Conservation (phyloP, 2,797 vertebrate genomes). For the Leuciscus waleckii region DNA sequence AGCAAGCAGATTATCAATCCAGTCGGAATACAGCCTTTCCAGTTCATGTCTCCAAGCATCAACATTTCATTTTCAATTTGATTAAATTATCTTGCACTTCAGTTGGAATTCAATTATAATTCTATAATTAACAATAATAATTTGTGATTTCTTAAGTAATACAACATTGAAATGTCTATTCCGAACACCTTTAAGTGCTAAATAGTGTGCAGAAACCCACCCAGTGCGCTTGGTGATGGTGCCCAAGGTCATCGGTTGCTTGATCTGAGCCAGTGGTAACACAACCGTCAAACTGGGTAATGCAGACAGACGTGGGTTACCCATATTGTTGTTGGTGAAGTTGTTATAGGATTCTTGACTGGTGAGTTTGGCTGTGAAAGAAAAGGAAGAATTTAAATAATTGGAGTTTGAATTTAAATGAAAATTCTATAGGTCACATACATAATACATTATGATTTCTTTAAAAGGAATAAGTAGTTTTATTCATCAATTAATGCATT, state of each 20-base stretch:
- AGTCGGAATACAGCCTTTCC: neutral
- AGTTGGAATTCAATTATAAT: neutral
- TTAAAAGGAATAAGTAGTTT: neutral
- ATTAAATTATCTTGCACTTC: neutral
- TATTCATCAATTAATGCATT: neutral
- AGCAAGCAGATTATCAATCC: neutral
- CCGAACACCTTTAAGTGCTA: neutral
- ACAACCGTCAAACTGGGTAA: constrained; percentile 91
- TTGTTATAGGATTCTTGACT: constrained; percentile 96
- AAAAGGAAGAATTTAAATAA: constrained; percentile 39
- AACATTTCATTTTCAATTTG: neutral
- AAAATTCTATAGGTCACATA: neutral
- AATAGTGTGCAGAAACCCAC: constrained; percentile 75
- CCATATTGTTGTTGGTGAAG: constrained; percentile 95
- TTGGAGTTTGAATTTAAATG: neutral
- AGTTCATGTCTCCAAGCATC: neutral
- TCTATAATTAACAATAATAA: neutral
- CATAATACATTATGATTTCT: neutral
- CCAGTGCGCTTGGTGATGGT: constrained; percentile 97
- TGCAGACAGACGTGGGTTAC: constrained; percentile 91
- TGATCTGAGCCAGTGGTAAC: constrained; percentile 95
- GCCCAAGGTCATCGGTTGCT: constrained; percentile 96
- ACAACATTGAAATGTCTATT: neutral
- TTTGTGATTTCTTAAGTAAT: neutral
- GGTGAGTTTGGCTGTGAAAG: constrained; percentile 87